phyloP scores from a whole-genome alignment of 2,888 invertebrate genomes.

The Dryococelus australis region DNA sequence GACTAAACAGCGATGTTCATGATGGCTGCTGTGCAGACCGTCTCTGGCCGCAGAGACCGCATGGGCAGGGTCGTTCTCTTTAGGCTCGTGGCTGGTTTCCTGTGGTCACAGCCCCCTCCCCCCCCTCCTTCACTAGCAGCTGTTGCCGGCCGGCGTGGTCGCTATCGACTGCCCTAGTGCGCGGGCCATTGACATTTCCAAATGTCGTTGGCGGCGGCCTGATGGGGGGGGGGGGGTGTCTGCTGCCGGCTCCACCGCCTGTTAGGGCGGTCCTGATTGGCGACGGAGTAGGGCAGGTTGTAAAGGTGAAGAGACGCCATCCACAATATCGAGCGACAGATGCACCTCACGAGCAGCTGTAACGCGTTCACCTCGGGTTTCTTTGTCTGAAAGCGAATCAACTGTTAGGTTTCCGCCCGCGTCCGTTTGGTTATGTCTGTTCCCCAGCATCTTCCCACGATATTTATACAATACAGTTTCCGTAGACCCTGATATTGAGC shows the following conservation, averaged over 20 bases:
- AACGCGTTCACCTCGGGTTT: too few relatives aligned
- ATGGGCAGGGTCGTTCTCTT: background rate
- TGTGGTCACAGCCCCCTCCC: background rate
- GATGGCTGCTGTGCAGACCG: too few relatives aligned
- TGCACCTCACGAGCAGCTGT: too few relatives aligned
- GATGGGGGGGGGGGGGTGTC: background rate
- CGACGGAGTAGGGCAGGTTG: background rate
- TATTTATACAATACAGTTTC: too few relatives aligned
- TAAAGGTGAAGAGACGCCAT: background rate
- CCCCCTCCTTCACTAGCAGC: background rate
- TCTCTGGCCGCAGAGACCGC: background rate
- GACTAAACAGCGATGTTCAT: too few relatives aligned
- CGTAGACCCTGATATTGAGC: too few relatives aligned
- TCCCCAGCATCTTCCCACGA: too few relatives aligned
- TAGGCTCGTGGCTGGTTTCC: background rate
- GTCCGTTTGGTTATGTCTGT: too few relatives aligned
- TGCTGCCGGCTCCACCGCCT: too few relatives aligned
- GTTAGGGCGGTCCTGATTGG: background rate
- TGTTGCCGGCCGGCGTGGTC: background rate
- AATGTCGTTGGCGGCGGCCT: background rate
- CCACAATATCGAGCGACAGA: too few relatives aligned
- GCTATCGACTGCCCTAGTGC: background rate
- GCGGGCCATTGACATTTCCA: background rate
- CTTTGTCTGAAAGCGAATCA: too few relatives aligned
- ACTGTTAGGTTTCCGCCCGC: too few relatives aligned